Conservation (phyloP, 2,797 vertebrate genomes). For the Rhadinocentrus ornatus region DNA sequence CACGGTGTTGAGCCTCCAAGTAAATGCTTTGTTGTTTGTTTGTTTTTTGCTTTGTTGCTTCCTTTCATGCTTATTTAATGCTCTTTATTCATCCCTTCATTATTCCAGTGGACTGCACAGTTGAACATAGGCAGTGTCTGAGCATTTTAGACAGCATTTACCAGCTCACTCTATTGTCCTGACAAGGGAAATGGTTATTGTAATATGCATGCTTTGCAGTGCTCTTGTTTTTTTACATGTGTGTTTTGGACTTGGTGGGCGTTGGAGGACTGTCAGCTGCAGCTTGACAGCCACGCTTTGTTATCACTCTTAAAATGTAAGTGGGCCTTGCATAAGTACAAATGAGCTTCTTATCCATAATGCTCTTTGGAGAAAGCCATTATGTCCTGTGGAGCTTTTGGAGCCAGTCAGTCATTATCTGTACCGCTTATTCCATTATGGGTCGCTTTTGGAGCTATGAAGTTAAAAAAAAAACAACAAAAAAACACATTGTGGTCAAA, state of each 20-base stretch:
- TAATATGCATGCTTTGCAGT: constrained; percentile 15
- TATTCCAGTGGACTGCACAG: constrained; percentile 9
- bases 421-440: too few relatives aligned
- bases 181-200: constrained; percentile 11
- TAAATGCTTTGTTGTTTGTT: background rate
- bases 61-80: background rate
- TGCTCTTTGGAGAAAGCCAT: constrained; percentile 31
- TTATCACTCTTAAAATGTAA: constrained; percentile 55
- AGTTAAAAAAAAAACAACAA: constrained; percentile 12
- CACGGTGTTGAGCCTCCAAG: background rate
- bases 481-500: constrained; percentile 38
- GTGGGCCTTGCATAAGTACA: constrained; percentile 58
- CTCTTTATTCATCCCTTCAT: constrained; percentile 22
- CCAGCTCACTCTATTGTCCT: constrained; percentile 26
- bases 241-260: constrained; percentile 39
- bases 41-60: too few relatives aligned
- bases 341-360: constrained; percentile 46
- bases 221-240: constrained; percentile 27
- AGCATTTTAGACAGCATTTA: constrained; percentile 19
- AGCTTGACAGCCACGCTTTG: constrained; percentile 52
- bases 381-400: constrained; percentile 41
- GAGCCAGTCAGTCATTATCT: too few relatives aligned
- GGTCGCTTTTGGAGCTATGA: constrained; percentile 40
- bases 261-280: constrained; percentile 39
- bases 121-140: background rate